Percentiles rank a stretch among this genome's conserved stretches.
Conservation (phyloP, 2,113 vertebrate species). For the Hyla sarda region DNA sequence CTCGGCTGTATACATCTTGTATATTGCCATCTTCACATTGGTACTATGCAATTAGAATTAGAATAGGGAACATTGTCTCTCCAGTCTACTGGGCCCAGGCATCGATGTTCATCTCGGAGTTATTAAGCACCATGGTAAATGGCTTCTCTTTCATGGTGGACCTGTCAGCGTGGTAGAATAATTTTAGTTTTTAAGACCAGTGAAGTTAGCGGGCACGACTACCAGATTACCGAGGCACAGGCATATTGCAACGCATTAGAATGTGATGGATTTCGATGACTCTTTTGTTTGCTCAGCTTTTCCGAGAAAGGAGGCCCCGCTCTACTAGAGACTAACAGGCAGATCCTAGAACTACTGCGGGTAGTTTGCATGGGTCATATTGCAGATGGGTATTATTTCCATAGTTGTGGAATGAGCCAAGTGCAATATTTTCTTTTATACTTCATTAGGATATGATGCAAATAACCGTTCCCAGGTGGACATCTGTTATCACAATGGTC, state of each 20-base stretch:
- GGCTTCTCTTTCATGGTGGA: background rate
- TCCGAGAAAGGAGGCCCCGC: background rate
- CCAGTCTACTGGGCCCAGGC: background rate
- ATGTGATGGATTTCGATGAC: background rate
- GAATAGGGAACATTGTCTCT: constrained; percentile 7
- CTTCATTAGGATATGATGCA: background rate
- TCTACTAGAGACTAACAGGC: too few species aligned
- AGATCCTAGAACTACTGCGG: background rate
- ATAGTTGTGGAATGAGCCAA: background rate
- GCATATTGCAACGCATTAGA: background rate
- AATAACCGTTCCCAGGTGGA: background rate
- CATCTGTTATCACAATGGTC: background rate
- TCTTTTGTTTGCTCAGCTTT: background rate
- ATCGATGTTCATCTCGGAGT: background rate
- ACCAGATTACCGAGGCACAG: background rate
- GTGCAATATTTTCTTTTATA: background rate
- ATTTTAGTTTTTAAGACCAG: background rate
- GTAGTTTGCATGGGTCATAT: background rate
- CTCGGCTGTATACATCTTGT: constrained; percentile 20
- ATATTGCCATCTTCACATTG: constrained; percentile 7
- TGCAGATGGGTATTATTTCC: background rate
- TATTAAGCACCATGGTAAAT: background rate
- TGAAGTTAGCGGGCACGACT: background rate
- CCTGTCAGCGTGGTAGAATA: background rate
- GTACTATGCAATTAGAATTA: constrained; percentile 27